Conservation (phyloP, 2,888 invertebrate genomes). For the Xanthorhoe designata region DNA sequence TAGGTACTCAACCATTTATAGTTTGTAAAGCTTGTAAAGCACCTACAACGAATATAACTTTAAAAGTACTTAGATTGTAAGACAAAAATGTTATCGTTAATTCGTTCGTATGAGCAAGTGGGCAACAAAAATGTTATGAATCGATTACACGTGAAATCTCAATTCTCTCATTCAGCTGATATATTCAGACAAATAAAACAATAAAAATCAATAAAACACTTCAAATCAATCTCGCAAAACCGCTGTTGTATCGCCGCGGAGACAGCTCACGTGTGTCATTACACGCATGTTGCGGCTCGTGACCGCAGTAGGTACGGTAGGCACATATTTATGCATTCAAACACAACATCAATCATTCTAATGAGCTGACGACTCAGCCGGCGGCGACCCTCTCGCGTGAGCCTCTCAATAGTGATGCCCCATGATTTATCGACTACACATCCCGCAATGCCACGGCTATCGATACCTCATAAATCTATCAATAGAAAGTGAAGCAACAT, state of each 20-base stretch:
- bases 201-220: constrained; percentile 2
- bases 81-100: no score
- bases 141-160: no score
- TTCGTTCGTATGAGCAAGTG: no score
- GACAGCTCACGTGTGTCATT: constrained; percentile 51
- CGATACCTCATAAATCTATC: constrained; percentile 49
- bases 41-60: no score
- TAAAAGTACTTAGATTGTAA: no score
- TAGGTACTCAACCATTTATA: no score
- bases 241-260: constrained; percentile 27
- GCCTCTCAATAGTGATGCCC: constrained; percentile 59
- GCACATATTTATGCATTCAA: constrained; percentile 78
- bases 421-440: constrained; percentile 53
- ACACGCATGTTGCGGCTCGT: constrained; percentile 65
- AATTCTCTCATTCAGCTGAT: no score
- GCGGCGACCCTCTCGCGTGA: constrained; percentile 62
- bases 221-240: constrained; percentile 14
- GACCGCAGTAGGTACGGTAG: constrained; percentile 65
- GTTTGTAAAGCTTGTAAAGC: no score
- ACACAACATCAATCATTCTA: constrained; percentile 83
- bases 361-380: constrained; percentile 66
- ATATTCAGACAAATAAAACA: neutral
- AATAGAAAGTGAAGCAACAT: constrained; percentile 43
- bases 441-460: constrained; percentile 44
- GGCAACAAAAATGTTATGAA: no score